phyloP scores from a whole-genome alignment of 2,797 vertebrate species.

The Chanos chanos region DNA sequence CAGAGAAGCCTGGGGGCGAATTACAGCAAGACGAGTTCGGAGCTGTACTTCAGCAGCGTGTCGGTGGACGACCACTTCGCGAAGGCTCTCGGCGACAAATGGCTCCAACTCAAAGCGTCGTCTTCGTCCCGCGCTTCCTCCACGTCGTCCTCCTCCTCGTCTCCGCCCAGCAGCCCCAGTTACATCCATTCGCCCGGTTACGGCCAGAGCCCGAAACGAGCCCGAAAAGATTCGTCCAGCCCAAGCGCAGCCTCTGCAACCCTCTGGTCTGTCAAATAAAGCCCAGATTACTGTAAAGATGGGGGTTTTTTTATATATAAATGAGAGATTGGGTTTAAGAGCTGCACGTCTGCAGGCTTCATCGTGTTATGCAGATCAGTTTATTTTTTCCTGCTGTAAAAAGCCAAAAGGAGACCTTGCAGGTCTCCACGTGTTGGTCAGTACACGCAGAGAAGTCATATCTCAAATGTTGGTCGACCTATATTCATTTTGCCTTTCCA shows the following conservation, averaged over 20 bases:
- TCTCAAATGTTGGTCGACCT: too few relatives aligned
- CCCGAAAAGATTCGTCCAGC: slow-evolving; percentile 57
- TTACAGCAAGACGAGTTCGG: slow-evolving; percentile 61
- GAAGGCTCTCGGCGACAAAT: slow-evolving; percentile 78
- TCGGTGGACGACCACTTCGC: slow-evolving; percentile 80
- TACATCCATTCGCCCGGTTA: slow-evolving; percentile 65
- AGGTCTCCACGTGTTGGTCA: too few relatives aligned
- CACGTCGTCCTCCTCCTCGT: slow-evolving; percentile 59
- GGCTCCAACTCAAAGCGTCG: slow-evolving; percentile 68
- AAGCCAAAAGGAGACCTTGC: background rate
- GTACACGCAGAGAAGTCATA: too few relatives aligned
- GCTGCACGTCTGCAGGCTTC: background rate
- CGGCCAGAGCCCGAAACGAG: slow-evolving; percentile 57
- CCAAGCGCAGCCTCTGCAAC: slow-evolving; percentile 53
- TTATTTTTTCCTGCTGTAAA: slow-evolving; percentile 20
- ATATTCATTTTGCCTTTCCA: too few relatives aligned
- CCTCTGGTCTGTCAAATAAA: slow-evolving; percentile 65
- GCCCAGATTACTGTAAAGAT: background rate
- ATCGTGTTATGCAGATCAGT: background rate
- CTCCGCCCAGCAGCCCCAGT: slow-evolving; percentile 71
- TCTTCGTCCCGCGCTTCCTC: slow-evolving; percentile 60
- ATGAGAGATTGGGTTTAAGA: slow-evolving; percentile 18
- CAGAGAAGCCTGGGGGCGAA: slow-evolving; percentile 71
- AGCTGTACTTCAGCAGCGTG: slow-evolving; percentile 70
- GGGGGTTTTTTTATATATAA: background rate